phyloP scores from a whole-genome alignment of 64 coral and sea anemone species.

The Pachyseris speciosa region DNA sequence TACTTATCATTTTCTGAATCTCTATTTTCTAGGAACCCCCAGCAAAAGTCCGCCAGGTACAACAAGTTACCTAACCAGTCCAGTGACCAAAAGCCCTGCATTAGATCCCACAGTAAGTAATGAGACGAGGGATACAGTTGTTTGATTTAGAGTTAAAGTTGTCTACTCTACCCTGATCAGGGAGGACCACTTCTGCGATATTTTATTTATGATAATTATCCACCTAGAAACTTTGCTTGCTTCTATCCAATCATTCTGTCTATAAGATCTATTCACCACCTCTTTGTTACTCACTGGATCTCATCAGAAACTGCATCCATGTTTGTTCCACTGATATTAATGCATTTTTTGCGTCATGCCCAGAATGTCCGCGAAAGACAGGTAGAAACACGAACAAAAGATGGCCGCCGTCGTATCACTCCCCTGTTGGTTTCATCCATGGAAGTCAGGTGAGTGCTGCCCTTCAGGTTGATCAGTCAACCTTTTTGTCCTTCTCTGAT shows the following conservation, averaged over 20 bases:
- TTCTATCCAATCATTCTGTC: too few species aligned
- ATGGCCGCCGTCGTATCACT: slow-evolving; percentile 92
- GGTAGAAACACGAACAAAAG: slow-evolving; percentile 93
- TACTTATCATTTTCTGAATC: background rate
- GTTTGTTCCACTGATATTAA: background rate
- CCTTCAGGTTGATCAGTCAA: background rate
- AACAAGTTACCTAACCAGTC: slow-evolving; percentile 37
- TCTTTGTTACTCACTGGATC: background rate
- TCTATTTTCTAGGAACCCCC: background rate
- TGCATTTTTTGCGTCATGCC: background rate
- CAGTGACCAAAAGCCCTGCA: slow-evolving; percentile 15
- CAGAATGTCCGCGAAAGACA: slow-evolving; percentile 90
- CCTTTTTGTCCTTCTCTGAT: background rate
- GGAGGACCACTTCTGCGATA: too few species aligned
- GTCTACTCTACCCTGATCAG: too few species aligned
- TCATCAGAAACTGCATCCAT: background rate
- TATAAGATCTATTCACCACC: too few species aligned
- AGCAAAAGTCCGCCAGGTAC: background rate
- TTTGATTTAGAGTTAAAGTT: too few species aligned
- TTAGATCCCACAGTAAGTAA: slow-evolving; percentile 16
- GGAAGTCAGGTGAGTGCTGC: slow-evolving; percentile 80
- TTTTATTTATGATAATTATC: too few species aligned
- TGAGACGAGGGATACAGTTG: too few species aligned
- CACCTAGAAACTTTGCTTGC: too few species aligned
- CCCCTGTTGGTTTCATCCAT: slow-evolving; percentile 89